These are phyloP conservation scores for Cheilosia variabilis DNA, from an alignment of 2,888 invertebrate species.

Conservation along the genomic window DNA sequence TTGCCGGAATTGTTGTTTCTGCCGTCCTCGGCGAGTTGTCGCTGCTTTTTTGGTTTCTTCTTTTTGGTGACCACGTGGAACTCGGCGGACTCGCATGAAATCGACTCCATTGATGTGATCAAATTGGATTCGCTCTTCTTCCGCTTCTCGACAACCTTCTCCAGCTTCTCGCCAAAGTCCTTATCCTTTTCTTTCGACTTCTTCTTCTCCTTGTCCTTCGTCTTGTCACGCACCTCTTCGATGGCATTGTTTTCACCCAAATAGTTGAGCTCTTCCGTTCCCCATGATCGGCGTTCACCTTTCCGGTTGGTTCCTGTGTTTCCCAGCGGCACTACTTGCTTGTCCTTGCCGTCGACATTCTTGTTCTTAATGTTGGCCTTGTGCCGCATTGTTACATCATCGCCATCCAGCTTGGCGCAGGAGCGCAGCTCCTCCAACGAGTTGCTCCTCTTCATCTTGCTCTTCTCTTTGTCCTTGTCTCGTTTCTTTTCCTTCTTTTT, in stretches of 20 bases:
- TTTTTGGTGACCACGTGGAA: conserved; percentile 93
- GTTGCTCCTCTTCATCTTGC: conserved; percentile 88
- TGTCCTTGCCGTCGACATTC: conserved; percentile 57
- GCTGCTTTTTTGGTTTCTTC: conserved; percentile 90
- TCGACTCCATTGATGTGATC: conserved; percentile 79
- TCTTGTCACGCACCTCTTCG: conserved; percentile 76
- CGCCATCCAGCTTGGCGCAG: conserved; percentile 89
- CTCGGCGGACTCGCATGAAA: conserved; percentile 84
- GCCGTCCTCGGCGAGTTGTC: conserved; percentile 75
- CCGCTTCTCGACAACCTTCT: conserved; percentile 76
- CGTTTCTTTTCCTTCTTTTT: conserved; percentile 85
- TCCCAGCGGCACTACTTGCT: conserved; percentile 36
- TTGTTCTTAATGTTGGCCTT: conserved; percentile 76
- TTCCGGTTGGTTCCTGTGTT: conserved; percentile 78
- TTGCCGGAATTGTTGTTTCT: conserved; percentile 50
- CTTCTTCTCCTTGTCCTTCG: conserved; percentile 77
- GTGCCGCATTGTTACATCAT: conserved; percentile 83
- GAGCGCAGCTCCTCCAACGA: conserved; percentile 91
- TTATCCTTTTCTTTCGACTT: conserved; percentile 74
- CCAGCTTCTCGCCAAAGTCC: conserved; percentile 68
- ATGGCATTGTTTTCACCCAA: conserved; percentile 79
- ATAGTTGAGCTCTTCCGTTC: conserved; percentile 86
- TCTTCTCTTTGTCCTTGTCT: conserved; percentile 80
- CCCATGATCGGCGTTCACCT: conserved; percentile 87
- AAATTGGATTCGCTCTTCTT: conserved; percentile 75